Base-by-base conservation (phyloP, 2,888 invertebrate species). In the Tortrix viridana region DNA sequence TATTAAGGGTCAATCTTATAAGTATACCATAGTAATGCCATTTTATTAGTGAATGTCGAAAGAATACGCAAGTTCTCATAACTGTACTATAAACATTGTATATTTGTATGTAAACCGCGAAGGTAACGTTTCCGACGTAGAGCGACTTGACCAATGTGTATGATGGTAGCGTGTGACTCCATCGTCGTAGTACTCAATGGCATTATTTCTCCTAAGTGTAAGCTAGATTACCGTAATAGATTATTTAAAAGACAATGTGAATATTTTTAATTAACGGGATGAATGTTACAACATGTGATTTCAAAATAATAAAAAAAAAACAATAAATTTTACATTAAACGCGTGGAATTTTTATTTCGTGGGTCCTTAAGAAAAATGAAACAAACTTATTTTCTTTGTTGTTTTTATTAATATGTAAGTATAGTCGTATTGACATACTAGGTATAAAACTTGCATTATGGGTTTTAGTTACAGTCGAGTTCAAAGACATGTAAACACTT, bases 191-290 rank as follows among this genome's bases (percentile, higher is more conserved):
- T 86, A 86, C 85, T 86, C 88, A 85, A 89, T 89, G 92, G 91
- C 90, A 91, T 92, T 92, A 90, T 89, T 90, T 91, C 89, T 90
- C 86, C 74, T 89, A 88, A 86, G 72, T 86, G 67, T 91, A 91
- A 90, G 90, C 92, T 93, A 93, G 93, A 89, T 84, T 89, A 92
- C 92, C 88, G 90, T 90, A 92, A 93, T 93, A 93, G 93, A 93
- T 92, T 93, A 93, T 92, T 92, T 89, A 90, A 93, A 93, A 92
- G 92, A 93, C 92, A 94, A 93, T 94, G 94, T 94, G 93, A 94
- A 93, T 93, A 93, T 93, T 93, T 93, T 93, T 93, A 94, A 93
- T 93, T 93, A 92, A 89, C 90, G 92, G 93, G 91, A 93, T 94
- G 92, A 94, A 93, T 93, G 93, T 92, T 92, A 91, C 88, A 87